These are phyloP conservation scores for Prionailurus bengalensis DNA, from an alignment of 2,113 vertebrate genomes.

Conservation along the genomic window DNA sequence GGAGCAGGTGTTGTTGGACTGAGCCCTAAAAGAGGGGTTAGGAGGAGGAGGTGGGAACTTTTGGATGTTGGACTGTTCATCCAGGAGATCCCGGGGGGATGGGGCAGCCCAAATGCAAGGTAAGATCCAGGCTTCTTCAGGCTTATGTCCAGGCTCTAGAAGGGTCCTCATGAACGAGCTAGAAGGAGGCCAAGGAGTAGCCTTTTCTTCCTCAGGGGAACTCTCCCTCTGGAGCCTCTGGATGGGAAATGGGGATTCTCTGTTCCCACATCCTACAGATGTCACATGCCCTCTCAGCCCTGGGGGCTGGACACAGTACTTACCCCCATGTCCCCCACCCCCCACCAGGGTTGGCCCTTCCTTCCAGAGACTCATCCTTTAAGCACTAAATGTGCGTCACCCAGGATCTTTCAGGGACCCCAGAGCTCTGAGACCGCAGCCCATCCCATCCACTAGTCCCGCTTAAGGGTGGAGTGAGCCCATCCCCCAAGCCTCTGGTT, in stretches of 20 bases:
- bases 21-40: not conserved
- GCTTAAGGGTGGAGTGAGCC: not conserved
- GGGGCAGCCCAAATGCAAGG: accelerated
- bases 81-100: not conserved
- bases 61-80: not conserved
- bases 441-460: too few relatives aligned
- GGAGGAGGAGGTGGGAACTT: not conserved
- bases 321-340: accelerated
- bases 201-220: not conserved
- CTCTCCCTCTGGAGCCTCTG: not conserved
- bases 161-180: not conserved
- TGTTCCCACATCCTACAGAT: not conserved
- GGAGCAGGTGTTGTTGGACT: not conserved
- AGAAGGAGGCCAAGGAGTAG: not conserved
- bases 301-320: accelerated
- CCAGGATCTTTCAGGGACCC: not conserved
- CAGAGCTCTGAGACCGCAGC: not conserved
- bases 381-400: not conserved
- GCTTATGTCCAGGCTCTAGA: not conserved
- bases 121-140: not conserved
- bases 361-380: not conserved
- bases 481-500: accelerated
- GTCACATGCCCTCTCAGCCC: not conserved
- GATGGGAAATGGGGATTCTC: not conserved
- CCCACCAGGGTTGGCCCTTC: not conserved